Evolutionary conservation across 1,140 invertebrate species (phyloP).

Genomic region (Bombus confusus): DNA sequence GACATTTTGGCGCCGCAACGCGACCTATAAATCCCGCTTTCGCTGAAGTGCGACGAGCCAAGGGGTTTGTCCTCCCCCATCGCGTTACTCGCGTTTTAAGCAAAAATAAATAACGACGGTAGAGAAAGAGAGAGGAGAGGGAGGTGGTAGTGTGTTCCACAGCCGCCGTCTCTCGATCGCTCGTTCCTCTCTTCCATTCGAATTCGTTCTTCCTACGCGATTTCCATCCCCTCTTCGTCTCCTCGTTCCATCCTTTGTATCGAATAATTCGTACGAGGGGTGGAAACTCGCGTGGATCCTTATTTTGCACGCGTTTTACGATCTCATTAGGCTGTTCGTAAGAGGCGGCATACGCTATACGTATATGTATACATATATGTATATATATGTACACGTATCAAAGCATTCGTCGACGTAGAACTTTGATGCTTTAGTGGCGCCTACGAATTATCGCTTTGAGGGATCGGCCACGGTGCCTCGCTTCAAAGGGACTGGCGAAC

Average conservation of each 20-base stretch:
- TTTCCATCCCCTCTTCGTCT: neutral
- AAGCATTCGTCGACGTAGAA: neutral
- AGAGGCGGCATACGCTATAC: neutral
- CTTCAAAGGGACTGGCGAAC: constrained; percentile 24
- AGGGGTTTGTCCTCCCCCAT: neutral
- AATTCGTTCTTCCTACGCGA: neutral
- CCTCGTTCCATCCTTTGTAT: neutral
- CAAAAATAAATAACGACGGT: constrained; percentile 55
- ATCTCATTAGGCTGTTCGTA: constrained; percentile 16
- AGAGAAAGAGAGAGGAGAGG: no score
- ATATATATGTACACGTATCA: neutral
- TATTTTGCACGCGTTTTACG: constrained; percentile 24
- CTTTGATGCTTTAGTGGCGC: neutral
- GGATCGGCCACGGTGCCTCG: neutral
- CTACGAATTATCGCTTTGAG: constrained; percentile 19
- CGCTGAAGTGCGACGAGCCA: constrained; percentile 44
- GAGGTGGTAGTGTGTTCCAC: neutral
- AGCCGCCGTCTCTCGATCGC: constrained; percentile 10
- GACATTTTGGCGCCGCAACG: constrained; percentile 52
- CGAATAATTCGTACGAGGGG: constrained; percentile 3
- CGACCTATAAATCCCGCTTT: constrained; percentile 66
- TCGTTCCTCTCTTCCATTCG: neutral
- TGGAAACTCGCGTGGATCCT: neutral
- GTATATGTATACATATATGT: neutral
- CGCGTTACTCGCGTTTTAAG: constrained; percentile 61